Evolutionary conservation across 2,888 invertebrate genomes (phyloP).

Genomic region (Lycophotia porphyrea): DNA sequence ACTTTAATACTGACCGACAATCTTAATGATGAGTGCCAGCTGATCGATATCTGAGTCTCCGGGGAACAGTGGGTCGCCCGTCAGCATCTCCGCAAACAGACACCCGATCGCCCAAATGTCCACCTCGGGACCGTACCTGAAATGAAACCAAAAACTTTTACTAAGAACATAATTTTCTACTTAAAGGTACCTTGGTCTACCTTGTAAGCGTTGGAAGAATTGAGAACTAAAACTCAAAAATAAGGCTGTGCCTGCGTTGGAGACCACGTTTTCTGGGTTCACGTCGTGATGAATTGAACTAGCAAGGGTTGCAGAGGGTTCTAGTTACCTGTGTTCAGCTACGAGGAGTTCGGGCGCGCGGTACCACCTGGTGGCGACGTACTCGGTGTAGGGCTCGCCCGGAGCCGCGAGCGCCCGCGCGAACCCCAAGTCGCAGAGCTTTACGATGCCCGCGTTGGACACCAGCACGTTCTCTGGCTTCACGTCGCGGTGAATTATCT

Average conservation of each 20-base stretch:
- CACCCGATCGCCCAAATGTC: slow-evolving; percentile 97
- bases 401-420: slow-evolving; percentile 93
- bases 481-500: slow-evolving; percentile 97
- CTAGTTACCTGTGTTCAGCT: slow-evolving; percentile 92
- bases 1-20: slow-evolving; percentile 91
- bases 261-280: not conserved
- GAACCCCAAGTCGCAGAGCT: slow-evolving; percentile 97
- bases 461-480: slow-evolving; percentile 97
- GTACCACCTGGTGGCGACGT: slow-evolving; percentile 97
- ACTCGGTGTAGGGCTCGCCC: slow-evolving; percentile 96
- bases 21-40: slow-evolving; percentile 94
- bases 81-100: slow-evolving; percentile 95
- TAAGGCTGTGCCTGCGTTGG: too few relatives aligned
- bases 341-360: slow-evolving; percentile 96
- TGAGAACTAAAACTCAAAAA: not conserved
- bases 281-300: too few relatives aligned
- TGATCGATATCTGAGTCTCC: slow-evolving; percentile 98
- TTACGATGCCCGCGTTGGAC: slow-evolving; percentile 94
- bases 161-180: not conserved
- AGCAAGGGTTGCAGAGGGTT: not conserved
- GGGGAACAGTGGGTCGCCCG: slow-evolving; percentile 96
- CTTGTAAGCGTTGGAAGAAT: not conserved
- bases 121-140: slow-evolving; percentile 92
- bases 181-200: too few relatives aligned
- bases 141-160: not conserved